Conservation (phyloP, 2,888 invertebrate species). For the Podotricha telesiphe region DNA sequence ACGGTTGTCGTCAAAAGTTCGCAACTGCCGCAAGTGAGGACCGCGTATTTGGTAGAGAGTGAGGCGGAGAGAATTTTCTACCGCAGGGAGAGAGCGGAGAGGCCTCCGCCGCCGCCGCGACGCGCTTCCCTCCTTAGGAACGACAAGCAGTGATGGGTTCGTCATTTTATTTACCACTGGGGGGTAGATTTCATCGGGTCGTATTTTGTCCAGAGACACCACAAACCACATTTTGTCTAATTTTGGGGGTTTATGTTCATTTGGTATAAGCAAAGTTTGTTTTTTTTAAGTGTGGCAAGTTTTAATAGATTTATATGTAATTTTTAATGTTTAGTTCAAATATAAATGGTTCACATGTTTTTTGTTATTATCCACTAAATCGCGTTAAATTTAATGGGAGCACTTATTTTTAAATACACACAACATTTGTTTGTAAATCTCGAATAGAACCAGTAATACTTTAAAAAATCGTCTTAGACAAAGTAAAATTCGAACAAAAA, state of each 20-base stretch:
- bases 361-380: background rate
- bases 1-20: constrained; percentile 67
- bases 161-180: constrained; percentile 34
- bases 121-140: constrained; percentile 66
- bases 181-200: background rate
- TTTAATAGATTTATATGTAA: no score
- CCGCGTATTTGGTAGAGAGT: constrained; percentile 62
- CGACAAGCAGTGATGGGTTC: constrained; percentile 49
- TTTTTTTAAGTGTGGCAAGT: background rate
- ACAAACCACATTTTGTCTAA: background rate
- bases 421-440: background rate
- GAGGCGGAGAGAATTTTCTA: constrained; percentile 51
- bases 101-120: constrained; percentile 72
- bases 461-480: no score
- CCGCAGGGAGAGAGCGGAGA: constrained; percentile 54
- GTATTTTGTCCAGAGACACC: background rate
- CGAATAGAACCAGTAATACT: no score
- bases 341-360: background rate
- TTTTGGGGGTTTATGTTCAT: background rate
- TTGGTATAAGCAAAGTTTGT: background rate
- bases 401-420: constrained; percentile 5
- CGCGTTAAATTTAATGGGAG: background rate
- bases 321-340: no score
- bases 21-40: constrained; percentile 69
- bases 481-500: background rate